Conservation (phyloP, 1,140 invertebrate species). For the Xylocopa sonorina region DNA sequence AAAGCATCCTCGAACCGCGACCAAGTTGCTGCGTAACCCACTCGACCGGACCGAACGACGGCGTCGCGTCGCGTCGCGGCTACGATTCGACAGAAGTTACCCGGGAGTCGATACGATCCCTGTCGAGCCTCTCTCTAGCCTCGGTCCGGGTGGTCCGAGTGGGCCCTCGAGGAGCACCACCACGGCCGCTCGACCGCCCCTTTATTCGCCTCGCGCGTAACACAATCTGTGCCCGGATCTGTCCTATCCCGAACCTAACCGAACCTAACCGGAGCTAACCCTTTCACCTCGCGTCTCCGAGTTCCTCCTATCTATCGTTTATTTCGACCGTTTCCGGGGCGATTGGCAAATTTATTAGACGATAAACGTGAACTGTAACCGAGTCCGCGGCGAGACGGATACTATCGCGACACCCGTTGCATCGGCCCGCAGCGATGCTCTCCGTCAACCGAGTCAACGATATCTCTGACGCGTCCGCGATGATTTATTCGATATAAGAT, state of each 20-base stretch:
- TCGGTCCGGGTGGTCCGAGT: slow-evolving; percentile 76
- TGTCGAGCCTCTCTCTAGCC: slow-evolving; percentile 68
- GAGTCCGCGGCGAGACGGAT: slow-evolving; percentile 2
- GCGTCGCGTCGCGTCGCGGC: no score
- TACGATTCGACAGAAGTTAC: slow-evolving; percentile 63
- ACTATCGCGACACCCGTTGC: slow-evolving; percentile 65
- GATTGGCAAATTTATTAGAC: no score
- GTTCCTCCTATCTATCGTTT: no score
- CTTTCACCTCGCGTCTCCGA: no score
- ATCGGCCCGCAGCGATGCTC: slow-evolving; percentile 60
- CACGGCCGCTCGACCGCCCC: slow-evolving; percentile 57
- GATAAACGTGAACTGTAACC: no score
- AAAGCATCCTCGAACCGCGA: slow-evolving; percentile 19
- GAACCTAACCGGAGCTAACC: no score
- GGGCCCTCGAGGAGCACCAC: slow-evolving; percentile 57
- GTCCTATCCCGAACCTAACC: no score
- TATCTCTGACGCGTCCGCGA: slow-evolving; percentile 79
- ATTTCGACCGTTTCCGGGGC: no score
- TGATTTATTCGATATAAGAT: slow-evolving; percentile 82
- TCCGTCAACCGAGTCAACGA: slow-evolving; percentile 79
- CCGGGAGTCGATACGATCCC: slow-evolving; percentile 76
- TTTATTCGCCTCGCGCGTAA: slow-evolving; percentile 75
- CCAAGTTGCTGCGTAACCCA: slow-evolving; percentile 61
- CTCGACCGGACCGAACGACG: slow-evolving; percentile 64
- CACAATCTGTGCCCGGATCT: slow-evolving; percentile 75